These are phyloP conservation scores for Drosophila limbata DNA, from an alignment of 2,888 invertebrate species.

Conservation along the genomic window DNA sequence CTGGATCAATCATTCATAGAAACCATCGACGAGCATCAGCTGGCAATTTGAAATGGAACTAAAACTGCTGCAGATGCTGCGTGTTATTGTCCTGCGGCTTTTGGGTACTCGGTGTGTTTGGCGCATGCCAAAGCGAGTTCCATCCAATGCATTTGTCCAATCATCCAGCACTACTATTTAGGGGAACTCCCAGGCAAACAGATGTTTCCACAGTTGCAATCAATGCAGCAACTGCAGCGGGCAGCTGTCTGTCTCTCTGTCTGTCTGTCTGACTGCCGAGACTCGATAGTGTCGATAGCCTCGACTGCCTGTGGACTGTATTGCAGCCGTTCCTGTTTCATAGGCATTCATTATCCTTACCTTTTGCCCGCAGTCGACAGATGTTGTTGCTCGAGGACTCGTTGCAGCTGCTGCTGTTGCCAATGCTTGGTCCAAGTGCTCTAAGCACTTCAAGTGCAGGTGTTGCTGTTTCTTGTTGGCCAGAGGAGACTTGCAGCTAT, in stretches of 20 bases:
- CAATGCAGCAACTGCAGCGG: slow-evolving; percentile 49
- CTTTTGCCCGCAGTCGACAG: slow-evolving; percentile 42
- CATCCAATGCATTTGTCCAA: slow-evolving; percentile 9
- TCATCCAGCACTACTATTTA: slow-evolving; percentile 16
- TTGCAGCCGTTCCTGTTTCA: slow-evolving; percentile 29
- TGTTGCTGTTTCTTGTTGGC: slow-evolving; percentile 36
- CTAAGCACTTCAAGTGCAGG: slow-evolving; percentile 67
- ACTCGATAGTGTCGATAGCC: background rate
- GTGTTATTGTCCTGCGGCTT: slow-evolving; percentile 16
- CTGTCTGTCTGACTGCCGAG: too few relatives aligned
- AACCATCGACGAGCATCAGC: slow-evolving; percentile 49
- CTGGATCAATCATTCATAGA: slow-evolving; percentile 25
- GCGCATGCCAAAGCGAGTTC: slow-evolving; percentile 54
- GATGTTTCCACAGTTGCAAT: slow-evolving; percentile 54
- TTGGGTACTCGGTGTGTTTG: slow-evolving; percentile 28
- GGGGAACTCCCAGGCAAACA: slow-evolving; percentile 50
- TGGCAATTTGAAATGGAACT: slow-evolving; percentile 42
- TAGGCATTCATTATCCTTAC: slow-evolving; percentile 47
- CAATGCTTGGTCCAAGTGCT: slow-evolving; percentile 16
- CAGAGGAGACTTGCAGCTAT: slow-evolving; percentile 7
- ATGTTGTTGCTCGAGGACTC: slow-evolving; percentile 25
- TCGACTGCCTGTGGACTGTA: slow-evolving; percentile 1
- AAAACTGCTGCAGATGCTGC: slow-evolving; percentile 46
- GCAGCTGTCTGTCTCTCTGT: slow-evolving; percentile 37
- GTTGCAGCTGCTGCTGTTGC: slow-evolving; percentile 28